Evolutionary conservation across 2,797 vertebrate species (phyloP).

Genomic region (Novumbra hubbsi): DNA sequence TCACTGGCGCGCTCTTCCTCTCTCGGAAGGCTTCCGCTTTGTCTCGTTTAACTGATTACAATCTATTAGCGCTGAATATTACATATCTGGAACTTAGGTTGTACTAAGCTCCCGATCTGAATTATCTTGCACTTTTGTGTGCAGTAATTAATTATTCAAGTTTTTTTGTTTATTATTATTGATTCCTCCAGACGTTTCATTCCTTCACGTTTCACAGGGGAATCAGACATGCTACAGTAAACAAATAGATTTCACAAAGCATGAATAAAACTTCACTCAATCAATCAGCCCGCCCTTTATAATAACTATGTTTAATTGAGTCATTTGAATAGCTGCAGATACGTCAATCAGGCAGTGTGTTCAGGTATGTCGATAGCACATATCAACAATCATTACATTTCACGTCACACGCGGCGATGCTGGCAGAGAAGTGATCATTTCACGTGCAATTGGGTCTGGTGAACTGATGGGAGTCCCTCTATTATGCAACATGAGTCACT

Average conservation of each 20-base stretch:
- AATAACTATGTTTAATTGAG: slow-evolving; percentile 44
- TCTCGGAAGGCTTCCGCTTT: background rate
- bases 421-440: slow-evolving; percentile 21
- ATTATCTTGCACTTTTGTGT: background rate
- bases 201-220: slow-evolving; percentile 22
- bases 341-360: slow-evolving; percentile 27
- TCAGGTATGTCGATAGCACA: slow-evolving; percentile 24
- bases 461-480: slow-evolving; percentile 2
- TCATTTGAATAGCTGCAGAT: slow-evolving; percentile 31
- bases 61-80: slow-evolving; percentile 1
- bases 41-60: slow-evolving; percentile 17
- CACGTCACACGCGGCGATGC: slow-evolving; percentile 11
- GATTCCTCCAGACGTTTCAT: slow-evolving; percentile 8
- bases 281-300: slow-evolving; percentile 30
- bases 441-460: slow-evolving; percentile 12
- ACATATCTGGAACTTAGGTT: background rate
- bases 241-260: slow-evolving; percentile 30
- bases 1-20: slow-evolving; percentile 32
- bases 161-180: slow-evolving; percentile 16
- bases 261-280: slow-evolving; percentile 25
- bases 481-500: background rate
- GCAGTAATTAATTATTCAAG: background rate
- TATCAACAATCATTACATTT: slow-evolving; percentile 22
- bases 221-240: slow-evolving; percentile 22
- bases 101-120: background rate